Base-by-base conservation (phyloP, 2,888 invertebrate genomes). In the Diplazon laetatorius region DNA sequence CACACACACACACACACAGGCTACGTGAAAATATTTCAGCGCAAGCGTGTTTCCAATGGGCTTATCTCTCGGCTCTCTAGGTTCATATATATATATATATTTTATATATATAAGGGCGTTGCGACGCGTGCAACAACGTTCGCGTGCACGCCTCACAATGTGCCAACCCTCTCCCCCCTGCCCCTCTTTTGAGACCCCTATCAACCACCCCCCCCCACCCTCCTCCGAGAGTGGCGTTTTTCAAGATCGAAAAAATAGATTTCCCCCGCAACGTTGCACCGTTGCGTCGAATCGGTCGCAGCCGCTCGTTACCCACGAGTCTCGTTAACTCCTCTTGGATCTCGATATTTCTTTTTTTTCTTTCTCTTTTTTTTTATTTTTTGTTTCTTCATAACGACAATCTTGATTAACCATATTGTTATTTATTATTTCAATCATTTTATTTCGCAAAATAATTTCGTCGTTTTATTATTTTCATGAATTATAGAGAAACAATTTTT, bases 161-260 rank as follows among this genome's bases (percentile, higher is more conserved):
- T 69, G 73, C 72, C 62, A 63, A 22, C 46, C 57, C 35, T 52
- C 20, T 20, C 18, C 20, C 9, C 30, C 16, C 12, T 37, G 48
- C 59, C 39, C 10, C 37, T 20, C 20, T 18, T 39, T 60, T 16
- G 42, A n/a, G 39, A 6, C 22, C 42, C 42, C 39, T 42, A n/a
- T 37, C 35, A 44, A 2, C 25, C 42, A 9, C 44, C 20, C 18
- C 18, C 48, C 18, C 46, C 44, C 12, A 44, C 52, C 20, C 46
- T 46, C 37, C 37, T 52, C 50, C 62, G 10, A 52, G 22, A 10
- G 18, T 68, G 48, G 62, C 62, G 39, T 59, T 62, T 44, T 62
- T 46, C 60, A 48, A 77, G 73, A 72, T 73, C 68, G 68, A 69
- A 77, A 77, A 77, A 63, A 73, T 73, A 69, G 63, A 69, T 72